phyloP scores from a whole-genome alignment of 2,888 invertebrate genomes.

The Didymodactylos carnosus region DNA sequence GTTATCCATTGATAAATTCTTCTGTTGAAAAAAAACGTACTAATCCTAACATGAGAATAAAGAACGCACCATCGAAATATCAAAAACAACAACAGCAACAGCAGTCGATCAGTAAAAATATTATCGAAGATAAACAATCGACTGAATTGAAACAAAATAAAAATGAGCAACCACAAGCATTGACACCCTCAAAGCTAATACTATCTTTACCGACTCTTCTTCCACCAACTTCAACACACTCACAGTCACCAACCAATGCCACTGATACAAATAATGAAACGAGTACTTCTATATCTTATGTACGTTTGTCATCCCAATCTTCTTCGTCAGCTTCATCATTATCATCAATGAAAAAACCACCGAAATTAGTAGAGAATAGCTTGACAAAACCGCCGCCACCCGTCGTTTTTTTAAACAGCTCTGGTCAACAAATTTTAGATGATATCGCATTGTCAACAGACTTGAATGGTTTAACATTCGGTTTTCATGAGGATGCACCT shows the following conservation, averaged over 20 bases:
- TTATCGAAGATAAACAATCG: too few species aligned
- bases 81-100: neutral
- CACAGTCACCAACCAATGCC: too few species aligned
- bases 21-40: neutral
- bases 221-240: neutral
- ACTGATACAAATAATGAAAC: too few species aligned
- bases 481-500: too few species aligned
- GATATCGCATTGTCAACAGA: too few species aligned
- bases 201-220: neutral
- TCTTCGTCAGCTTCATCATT: neutral
- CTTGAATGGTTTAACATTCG: neutral
- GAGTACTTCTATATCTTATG: neutral
- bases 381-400: too few species aligned
- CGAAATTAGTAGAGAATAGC: too few species aligned
- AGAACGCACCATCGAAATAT: neutral
- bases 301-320: neutral
- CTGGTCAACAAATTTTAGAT: too few species aligned
- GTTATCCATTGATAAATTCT: neutral
- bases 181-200: neutral
- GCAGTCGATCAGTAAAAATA: too few species aligned
- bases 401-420: neutral
- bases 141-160: too few species aligned
- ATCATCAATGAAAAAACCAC: neutral
- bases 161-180: neutral
- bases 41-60: neutral